A percentile compares a stretch with the other conserved stretches of the same genome.
Evolutionary conservation across 1,140 invertebrate genomes (phyloP).

Genomic region (Lineus longissimus): DNA sequence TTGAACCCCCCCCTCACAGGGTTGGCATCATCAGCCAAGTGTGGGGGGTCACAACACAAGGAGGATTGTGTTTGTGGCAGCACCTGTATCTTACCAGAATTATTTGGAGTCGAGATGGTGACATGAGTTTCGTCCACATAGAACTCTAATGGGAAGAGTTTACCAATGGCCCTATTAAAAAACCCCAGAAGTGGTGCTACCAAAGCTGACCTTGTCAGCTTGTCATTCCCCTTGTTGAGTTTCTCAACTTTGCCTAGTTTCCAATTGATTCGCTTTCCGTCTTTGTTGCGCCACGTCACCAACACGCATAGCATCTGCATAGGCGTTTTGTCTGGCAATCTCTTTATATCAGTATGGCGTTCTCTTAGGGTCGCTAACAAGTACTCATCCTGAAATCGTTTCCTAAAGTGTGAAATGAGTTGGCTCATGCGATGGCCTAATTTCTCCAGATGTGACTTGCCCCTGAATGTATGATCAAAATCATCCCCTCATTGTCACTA

Average conservation of each 20-base stretch:
- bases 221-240: not conserved
- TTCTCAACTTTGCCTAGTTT: not conserved
- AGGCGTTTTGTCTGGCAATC: not conserved
- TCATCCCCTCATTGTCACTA: not conserved
- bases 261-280: not conserved
- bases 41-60: too few relatives aligned
- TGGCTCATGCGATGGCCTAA: not conserved
- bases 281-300: conserved; percentile 5
- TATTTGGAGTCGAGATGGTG: too few relatives aligned
- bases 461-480: not conserved
- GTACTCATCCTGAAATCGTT: conserved; percentile 2
- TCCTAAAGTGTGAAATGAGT: not conserved
- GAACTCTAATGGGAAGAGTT: not conserved
- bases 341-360: not conserved
- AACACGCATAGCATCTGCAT: not conserved
- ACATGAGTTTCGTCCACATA: not conserved
- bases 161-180: not conserved
- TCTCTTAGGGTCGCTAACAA: not conserved
- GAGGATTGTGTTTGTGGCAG: too few relatives aligned
- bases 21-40: too few relatives aligned
- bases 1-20: too few relatives aligned
- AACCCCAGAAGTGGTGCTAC: not conserved
- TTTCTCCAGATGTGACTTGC: not conserved
- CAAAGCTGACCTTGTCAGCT: not conserved
- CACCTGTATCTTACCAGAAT: too few relatives aligned